Base-by-base conservation (phyloP, 2,888 invertebrate genomes). In the Drosophila diplacantha region DNA sequence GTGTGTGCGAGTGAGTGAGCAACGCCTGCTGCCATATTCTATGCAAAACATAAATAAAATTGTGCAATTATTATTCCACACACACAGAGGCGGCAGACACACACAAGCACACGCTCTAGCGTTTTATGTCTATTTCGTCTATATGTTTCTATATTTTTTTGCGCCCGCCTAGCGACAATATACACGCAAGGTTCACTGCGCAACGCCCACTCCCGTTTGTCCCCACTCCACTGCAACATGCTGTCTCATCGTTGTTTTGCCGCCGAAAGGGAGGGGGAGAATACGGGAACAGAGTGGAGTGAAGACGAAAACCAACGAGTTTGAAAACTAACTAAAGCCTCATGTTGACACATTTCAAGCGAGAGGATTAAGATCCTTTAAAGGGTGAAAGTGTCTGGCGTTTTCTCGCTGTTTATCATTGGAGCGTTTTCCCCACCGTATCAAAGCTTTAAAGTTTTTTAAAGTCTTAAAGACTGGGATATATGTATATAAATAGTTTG, bases 111-210 rank as follows among this genome's bases (percentile, higher is more conserved):
- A 60, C 61, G 18, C 38, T 43, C 22, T 46, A 59, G 16, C 26
- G 29, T 65, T 49, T 69, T 69, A 35, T 58, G 58, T 60, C 26
- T 64, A 54, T 65, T 39, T 59, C 44, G 51, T 52, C 58, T 44
- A 49, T 49, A 34, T 49, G 34, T 58, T 56, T 41, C 20, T 49
- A 22, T 49, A 22, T 58, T 53, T 57, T 53, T 35, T 43, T 61
- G 37, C 50, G 49, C 61, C 61, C 49, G 61, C 62, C 62, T 61
- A 65, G 65, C 66, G 66, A 67, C 66, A 67, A 67, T 66, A 66
- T 66, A 67, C 73, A 81, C 75, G 81, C 75, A 81, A 77, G 76
- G 76, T 81, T 81, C 76, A 81, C 81, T 81, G 81, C 76, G 81
- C 76, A 77, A 81, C 75, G 78, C 68, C 68, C 64, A 75, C 73